These are phyloP conservation scores for Lasioglossum calceatum DNA, from an alignment of 2,888 invertebrate species.

Conservation along the genomic window DNA sequence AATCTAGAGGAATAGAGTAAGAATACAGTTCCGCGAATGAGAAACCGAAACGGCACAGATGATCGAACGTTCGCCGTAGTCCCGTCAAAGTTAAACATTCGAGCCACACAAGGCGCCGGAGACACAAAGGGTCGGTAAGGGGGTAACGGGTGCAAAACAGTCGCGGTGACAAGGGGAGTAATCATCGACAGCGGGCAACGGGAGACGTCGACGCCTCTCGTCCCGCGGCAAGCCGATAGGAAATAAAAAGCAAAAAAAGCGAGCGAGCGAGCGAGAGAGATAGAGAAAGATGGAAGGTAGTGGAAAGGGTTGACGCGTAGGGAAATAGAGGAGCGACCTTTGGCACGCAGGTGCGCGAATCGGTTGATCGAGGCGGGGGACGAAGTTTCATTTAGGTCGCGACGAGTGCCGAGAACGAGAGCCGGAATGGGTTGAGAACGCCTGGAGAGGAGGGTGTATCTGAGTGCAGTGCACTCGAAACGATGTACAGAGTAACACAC, in stretches of 20 bases:
- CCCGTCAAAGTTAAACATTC: constrained; percentile 2
- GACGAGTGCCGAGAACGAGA: constrained; percentile 63
- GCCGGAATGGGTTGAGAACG: constrained; percentile 58
- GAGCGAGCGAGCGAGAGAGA: neutral
- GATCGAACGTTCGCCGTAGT: neutral
- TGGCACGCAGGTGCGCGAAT: constrained; percentile 60
- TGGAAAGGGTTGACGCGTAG: neutral
- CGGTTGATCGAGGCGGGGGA: constrained; percentile 56
- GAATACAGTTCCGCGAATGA: neutral
- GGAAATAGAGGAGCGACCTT: constrained; percentile 23
- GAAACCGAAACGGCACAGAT: neutral
- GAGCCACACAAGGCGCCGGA: neutral
- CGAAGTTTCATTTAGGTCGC: constrained; percentile 73
- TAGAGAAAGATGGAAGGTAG: too few relatives aligned
- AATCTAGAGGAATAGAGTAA: too few relatives aligned
- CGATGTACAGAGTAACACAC: constrained; percentile 68
- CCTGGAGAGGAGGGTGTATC: constrained; percentile 68
- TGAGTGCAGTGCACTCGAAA: constrained; percentile 68
- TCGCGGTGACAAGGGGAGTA: neutral
- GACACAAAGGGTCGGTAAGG: neutral
- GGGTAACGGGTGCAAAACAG: neutral
- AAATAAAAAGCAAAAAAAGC: neutral
- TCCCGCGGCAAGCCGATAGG: neutral
- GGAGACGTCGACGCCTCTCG: constrained; percentile 3
- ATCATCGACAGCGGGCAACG: constrained; percentile 10